Percentiles rank a stretch among this genome's conserved stretches.
Conservation (phyloP, 2,113 vertebrate genomes). For the Promerops cafer region DNA sequence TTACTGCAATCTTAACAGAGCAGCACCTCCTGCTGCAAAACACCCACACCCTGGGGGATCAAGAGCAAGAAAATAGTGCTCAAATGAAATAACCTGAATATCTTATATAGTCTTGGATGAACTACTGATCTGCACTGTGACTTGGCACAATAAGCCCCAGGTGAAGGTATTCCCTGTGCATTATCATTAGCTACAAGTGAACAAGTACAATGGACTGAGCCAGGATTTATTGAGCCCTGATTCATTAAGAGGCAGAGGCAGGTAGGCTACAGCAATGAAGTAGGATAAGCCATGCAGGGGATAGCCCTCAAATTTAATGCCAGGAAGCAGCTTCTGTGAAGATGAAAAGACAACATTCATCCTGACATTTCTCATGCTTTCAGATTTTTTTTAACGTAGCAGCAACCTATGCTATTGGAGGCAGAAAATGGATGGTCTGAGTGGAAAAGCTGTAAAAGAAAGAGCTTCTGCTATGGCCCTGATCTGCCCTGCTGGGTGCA, state of each 20-base stretch:
- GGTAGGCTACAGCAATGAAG: neutral
- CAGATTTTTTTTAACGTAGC: neutral
- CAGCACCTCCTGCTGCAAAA: neutral
- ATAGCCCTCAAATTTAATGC: neutral
- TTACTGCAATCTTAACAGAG: neutral
- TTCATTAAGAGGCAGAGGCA: neutral
- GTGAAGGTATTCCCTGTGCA: neutral
- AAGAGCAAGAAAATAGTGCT: neutral
- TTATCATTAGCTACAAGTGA: neutral
- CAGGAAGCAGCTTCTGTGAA: neutral
- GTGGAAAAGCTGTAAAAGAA: neutral
- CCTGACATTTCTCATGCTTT: neutral
- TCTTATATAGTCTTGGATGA: neutral
- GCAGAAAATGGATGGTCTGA: neutral
- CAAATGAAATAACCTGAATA: neutral
- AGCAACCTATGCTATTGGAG: neutral
- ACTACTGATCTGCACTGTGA: neutral
- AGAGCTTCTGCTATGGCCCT: neutral
- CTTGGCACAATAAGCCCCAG: neutral
- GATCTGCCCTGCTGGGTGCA: neutral
- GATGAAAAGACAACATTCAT: slow-evolving; percentile 18
- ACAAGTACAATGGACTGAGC: neutral
- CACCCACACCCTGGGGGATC: neutral
- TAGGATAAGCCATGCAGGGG: neutral
- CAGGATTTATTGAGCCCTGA: neutral